Base-by-base conservation (phyloP, 1,140 invertebrate genomes). In the Drusus annulatus region DNA sequence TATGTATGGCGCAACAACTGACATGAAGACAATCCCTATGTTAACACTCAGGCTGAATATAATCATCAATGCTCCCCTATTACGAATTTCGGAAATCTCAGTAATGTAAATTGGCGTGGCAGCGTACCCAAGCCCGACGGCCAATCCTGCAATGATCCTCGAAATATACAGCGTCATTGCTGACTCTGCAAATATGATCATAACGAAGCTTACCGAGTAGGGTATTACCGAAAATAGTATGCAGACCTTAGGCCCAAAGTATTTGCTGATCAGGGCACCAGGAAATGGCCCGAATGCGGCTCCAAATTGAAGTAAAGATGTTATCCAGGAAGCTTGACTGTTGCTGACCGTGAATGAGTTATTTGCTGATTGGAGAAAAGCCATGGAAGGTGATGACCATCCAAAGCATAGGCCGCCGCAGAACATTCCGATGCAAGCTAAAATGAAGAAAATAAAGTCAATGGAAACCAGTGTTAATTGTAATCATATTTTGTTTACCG, bases 191-290 rank as follows among this genome's bases (percentile, higher is more conserved):
- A 78, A 75, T 0, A 81, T 54, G 6, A 90, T 86, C 0, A 88
- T 82, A 0, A 88, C n/a, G 25, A 85, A 85, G 1, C 84, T 83
- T 0, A 82, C 2, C 2, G 85, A 45, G 6, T 85, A 84, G 3
- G 86, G 86, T 28, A 85, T 1, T 21, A 73, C 73, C 16, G 84
- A 81, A 5, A 85, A 21, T 13, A 87, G 23, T 2, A 87, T 83
- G 4, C 86, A 80, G 23, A 76, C 84, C 74, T 87, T 87, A 63
- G 86, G 81, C n/a, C 87, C 87, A 19, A 86, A 77, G 56, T 77
- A 83, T 71, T 86, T 85, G 3, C 84, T 71, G 15, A 82, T 52
- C 6, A 84, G 68, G 25, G 86, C 84, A 21, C 84, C 84, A 3
- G 62, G 2, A 28, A 84, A 15, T 45, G 82, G 28, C 51, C 84